Percentiles rank a stretch among this genome's conserved stretches.
phyloP scores from a whole-genome alignment of 23 tunicate species.

The Oikopleura dioica region DNA sequence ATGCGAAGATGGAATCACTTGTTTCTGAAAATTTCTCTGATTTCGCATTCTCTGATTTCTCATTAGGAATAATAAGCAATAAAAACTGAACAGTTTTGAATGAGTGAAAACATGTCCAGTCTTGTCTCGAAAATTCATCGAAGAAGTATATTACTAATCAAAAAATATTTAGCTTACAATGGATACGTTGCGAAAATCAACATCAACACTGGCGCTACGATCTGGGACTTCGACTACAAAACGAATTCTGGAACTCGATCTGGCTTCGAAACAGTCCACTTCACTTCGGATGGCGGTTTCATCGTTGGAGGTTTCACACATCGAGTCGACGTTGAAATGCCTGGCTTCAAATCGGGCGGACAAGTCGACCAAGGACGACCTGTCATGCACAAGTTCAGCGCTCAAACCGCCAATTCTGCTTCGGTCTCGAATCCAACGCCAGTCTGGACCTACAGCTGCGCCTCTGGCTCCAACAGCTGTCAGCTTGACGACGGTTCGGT shows the following conservation, averaged over 20 bases:
- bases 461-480: not conserved
- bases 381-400: not conserved
- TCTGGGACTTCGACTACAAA: not conserved
- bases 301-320: not conserved
- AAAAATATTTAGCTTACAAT: not conserved
- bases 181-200: not conserved
- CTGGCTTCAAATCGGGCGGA: not conserved
- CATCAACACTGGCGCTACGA: not conserved
- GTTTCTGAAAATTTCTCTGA: too few relatives aligned
- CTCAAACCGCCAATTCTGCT: not conserved
- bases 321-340: not conserved
- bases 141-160: too few relatives aligned
- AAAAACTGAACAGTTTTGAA: too few relatives aligned
- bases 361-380: not conserved
- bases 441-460: not conserved
- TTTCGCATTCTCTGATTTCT: too few relatives aligned
- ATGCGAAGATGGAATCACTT: too few relatives aligned
- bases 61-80: too few relatives aligned
- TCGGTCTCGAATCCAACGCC: not conserved
- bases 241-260: not conserved
- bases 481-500: not conserved
- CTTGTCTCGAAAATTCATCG: too few relatives aligned
- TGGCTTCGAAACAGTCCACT: not conserved
- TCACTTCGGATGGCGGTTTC: not conserved
- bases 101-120: too few relatives aligned